Evolutionary conservation across 2,113 vertebrate genomes (phyloP).

Genomic region (Saccopteryx bilineata): DNA sequence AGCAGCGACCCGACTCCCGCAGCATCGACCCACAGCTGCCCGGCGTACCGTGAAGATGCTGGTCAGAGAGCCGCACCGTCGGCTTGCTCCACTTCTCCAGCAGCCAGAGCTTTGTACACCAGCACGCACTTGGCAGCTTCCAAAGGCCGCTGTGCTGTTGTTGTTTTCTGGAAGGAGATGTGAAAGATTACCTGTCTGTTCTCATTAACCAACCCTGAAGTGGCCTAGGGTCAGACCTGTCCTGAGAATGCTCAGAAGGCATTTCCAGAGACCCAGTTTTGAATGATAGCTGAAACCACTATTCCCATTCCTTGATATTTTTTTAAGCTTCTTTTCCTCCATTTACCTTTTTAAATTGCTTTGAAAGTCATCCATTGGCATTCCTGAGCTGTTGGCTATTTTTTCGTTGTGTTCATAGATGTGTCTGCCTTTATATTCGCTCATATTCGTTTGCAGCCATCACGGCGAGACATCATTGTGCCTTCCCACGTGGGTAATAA

Average conservation of each 20-base stretch:
- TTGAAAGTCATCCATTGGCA: neutral
- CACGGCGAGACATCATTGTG: neutral
- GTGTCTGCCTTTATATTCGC: neutral
- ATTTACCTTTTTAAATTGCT: neutral
- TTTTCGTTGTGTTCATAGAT: neutral
- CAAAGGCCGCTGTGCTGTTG: conserved; percentile 44
- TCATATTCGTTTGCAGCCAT: neutral
- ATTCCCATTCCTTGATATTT: neutral
- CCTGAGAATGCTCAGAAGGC: neutral
- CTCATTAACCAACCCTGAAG: neutral
- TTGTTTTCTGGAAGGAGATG: neutral
- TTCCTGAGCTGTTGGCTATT: neutral
- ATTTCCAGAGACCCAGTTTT: neutral
- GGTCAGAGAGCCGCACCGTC: neutral
- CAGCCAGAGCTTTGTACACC: neutral
- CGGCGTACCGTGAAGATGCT: accelerated
- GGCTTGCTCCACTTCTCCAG: neutral
- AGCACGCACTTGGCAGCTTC: conserved; percentile 12
- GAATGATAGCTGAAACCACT: neutral
- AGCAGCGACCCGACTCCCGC: neutral
- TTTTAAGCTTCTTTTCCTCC: neutral
- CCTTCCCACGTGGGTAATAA: neutral
- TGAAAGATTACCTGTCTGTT: neutral
- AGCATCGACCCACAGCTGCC: neutral
- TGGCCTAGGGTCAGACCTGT: neutral